Conservation (phyloP, 1,140 invertebrate species). For the Philotrypesis tridentata region DNA sequence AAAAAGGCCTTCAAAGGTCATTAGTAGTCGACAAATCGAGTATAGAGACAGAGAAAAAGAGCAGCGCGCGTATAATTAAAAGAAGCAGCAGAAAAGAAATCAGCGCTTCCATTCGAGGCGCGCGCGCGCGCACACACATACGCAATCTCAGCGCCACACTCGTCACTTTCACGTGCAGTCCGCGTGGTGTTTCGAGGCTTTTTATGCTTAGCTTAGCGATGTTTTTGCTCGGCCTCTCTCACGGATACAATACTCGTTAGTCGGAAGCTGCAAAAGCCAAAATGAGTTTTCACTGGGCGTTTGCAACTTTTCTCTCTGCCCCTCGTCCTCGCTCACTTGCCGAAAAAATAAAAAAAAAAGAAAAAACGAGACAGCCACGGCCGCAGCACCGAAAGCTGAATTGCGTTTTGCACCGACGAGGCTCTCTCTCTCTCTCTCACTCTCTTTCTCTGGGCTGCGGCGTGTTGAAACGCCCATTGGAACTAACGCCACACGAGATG, state of each 20-base stretch:
- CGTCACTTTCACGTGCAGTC: background rate
- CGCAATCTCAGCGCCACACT: background rate
- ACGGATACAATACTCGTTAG: constrained; percentile 10
- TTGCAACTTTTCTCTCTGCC: background rate
- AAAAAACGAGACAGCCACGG: background rate
- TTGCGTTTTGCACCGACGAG: background rate
- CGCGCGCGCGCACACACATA: no score
- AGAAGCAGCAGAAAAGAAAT: background rate
- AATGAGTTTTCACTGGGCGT: constrained; percentile 1
- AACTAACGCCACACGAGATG: background rate
- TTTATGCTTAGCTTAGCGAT: constrained; percentile 14
- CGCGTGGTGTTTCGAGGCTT: background rate
- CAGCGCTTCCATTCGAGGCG: background rate
- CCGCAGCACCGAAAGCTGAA: background rate
- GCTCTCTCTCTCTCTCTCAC: no score
- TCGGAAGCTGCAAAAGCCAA: background rate
- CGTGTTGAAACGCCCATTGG: constrained; percentile 1
- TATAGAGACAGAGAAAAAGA: background rate
- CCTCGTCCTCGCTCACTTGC: background rate
- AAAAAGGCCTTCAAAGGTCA: background rate
- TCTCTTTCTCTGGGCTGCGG: no score
- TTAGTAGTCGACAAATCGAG: background rate
- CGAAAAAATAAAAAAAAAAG: background rate
- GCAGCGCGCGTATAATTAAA: no score
- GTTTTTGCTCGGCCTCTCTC: background rate